Base-by-base conservation (phyloP, 2,888 invertebrate genomes). In the Epinotia ramella region DNA sequence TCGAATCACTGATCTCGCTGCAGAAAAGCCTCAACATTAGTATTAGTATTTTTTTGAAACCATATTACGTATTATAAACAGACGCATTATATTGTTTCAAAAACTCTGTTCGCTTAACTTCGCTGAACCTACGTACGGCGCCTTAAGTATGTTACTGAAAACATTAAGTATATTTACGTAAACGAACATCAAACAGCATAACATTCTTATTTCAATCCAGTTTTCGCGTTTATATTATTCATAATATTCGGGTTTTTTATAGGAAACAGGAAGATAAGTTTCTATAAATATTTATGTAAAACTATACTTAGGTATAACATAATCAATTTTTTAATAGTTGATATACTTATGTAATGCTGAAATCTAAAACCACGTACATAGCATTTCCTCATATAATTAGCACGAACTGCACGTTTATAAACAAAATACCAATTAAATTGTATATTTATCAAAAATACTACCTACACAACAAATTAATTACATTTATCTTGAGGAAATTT, bases 401-500 rank as follows among this genome's bases (percentile, higher is more conserved):
- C 46, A 40, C n/a, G 18, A 49, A 46, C 46, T 44, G 69, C 16
- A 6, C 28, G 12, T 40, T 63, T 49, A 63, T 56, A 44, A 53
- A 71, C 40, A 40, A 53, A 11, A 1, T 63, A 59, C 59, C 28
- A 59, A 62, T 60, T 70, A 18, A 60, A 70, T 62, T 62, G 44
- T 73, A 67, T 62, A 20, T 44, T 67, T 62, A 20, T 11, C 40
- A 16, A 59, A 49, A 53, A 71, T 53, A 40, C 1, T 44, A 73
- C 33, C 46, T 24, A 65, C 44, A 65, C 33, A 70, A 70, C 53
- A 75, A 75, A 75, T 16, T 59, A 66, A 65, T 60, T 75, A 75
- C 13, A 20, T 60, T 71, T 24, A 71, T 71, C 69, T 74, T 69
- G 9, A 69, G 74, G 71, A 75, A 75, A 71, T 28, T 65, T 12